Percentiles rank a stretch among this genome's conserved stretches.
phyloP scores from a whole-genome alignment of 2,797 vertebrate genomes.

The Hydrocynus forskahlii region DNA sequence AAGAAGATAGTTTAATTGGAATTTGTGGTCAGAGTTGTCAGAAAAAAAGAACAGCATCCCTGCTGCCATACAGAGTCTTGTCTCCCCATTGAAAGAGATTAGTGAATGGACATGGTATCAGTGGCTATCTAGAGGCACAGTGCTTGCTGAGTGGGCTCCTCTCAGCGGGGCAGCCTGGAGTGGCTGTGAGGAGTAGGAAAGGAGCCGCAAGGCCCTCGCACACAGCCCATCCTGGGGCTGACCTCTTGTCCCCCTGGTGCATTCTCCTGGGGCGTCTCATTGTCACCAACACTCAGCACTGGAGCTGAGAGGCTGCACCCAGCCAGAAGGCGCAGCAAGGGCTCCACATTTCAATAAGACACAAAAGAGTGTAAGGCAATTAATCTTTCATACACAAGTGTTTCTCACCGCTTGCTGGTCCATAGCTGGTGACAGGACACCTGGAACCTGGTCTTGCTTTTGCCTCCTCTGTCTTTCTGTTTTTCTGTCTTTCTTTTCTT shows the following conservation, averaged over 20 bases:
- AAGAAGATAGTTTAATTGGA: neutral
- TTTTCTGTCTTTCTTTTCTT: too few species aligned
- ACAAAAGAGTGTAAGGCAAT: neutral
- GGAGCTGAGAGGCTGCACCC: constrained; percentile 7
- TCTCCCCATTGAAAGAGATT: neutral
- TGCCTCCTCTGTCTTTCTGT: too few species aligned
- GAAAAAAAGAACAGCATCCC: neutral
- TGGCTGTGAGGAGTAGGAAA: constrained; percentile 13
- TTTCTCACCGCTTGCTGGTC: neutral
- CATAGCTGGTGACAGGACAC: too few species aligned
- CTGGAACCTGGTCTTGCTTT: too few species aligned
- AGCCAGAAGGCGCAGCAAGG: neutral
- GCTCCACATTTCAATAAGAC: neutral
- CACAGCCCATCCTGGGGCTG: neutral
- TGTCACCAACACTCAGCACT: constrained; percentile 13
- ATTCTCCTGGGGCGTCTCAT: constrained; percentile 9
- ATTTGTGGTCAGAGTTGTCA: neutral
- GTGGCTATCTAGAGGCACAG: neutral
- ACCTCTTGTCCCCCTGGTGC: neutral
- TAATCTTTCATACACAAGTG: neutral
- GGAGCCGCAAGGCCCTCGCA: neutral
- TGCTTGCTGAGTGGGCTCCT: neutral
- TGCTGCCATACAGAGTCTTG: neutral
- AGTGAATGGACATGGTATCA: constrained; percentile 19
- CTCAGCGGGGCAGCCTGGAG: constrained; percentile 17